These are phyloP conservation scores for Phoxinus phoxinus DNA, from an alignment of 2,113 vertebrate genomes.

Conservation along the genomic window DNA sequence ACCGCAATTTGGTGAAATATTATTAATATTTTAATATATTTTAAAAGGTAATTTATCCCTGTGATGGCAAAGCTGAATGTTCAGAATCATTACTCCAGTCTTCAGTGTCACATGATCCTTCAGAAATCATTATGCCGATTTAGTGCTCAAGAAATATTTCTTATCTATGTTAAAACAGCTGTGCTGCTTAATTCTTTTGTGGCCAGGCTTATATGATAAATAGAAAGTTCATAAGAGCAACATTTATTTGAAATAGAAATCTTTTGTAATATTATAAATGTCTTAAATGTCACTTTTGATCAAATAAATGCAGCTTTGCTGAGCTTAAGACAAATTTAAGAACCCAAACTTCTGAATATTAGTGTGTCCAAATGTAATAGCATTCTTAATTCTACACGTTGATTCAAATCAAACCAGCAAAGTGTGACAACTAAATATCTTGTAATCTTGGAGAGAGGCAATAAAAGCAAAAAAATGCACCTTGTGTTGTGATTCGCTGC, in stretches of 20 bases:
- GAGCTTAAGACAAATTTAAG: no score
- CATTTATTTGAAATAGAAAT: background rate
- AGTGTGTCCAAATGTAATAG: background rate
- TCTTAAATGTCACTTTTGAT: background rate
- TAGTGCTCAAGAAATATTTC: no score
- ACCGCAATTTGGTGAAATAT: background rate
- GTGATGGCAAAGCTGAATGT: background rate
- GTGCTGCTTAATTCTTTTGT: background rate
- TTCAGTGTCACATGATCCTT: background rate
- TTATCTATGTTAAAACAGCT: background rate
- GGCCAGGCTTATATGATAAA: no score
- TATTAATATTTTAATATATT: background rate
- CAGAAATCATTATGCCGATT: background rate
- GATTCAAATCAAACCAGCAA: background rate
- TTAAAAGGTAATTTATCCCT: background rate
- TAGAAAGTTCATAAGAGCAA: background rate
- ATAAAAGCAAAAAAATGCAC: constrained; percentile 59
- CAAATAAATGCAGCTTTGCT: no score
- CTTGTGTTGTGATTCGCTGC: constrained; percentile 75
- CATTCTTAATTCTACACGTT: background rate
- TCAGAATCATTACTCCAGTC: background rate
- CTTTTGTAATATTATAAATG: background rate
- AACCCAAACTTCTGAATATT: background rate
- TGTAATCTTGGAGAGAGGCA: background rate
- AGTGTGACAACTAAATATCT: background rate